Evolutionary conservation across 1,140 invertebrate genomes (phyloP), one percentile per base, ranked within the genome.

Genomic region (Panulirus ornatus): DNA sequence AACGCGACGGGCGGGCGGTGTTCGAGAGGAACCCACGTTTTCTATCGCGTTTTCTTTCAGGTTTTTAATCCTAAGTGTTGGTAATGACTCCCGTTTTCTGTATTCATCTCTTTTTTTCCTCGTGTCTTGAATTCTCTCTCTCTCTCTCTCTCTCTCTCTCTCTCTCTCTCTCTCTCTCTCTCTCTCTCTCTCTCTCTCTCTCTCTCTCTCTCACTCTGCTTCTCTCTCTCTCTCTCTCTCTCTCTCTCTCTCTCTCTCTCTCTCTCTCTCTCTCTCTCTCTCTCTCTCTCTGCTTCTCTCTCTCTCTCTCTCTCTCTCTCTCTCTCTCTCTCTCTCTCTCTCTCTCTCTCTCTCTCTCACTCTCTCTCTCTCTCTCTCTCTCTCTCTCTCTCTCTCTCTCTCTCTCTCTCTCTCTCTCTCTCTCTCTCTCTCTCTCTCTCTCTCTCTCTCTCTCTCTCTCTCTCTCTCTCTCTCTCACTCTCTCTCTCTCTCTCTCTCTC

Each of bases 71-170:
- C n/a, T n/a, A n/a, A n/a, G n/a, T n/a, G n/a, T n/a, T n/a, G n/a
- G n/a, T n/a, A n/a, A 51, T 54, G 34, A 58, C 44, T 81, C 42
- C 44, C 16, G 76, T 81, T 51, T 81, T 27, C 34, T 47, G 51
- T 79, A 0, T 51, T 30, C 47, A n/a, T 44, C 47, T 54, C n/a
- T 8, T 79, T 38, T 38, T 14, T 11, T 38, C 40, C 40, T n/a
- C 1, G 1, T 73, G 14, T 5, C 70, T 27, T 34, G n/a, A n/a
- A n/a, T n/a, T n/a, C n/a, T n/a, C 44, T 47, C 14, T 47, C 34
- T 2, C 34, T n/a, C 8, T n/a, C 40, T 76, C 40, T 44, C 2
- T n/a, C 34, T 3, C n/a, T 70, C 9, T n/a, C 34, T n/a, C 2
- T 70, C 9, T 0, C n/a, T 0, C n/a, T n/a, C 34, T 70, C n/a